Evolutionary conservation across 2,113 vertebrate genomes (phyloP).

Genomic region (Ageneiosus marmoratus): DNA sequence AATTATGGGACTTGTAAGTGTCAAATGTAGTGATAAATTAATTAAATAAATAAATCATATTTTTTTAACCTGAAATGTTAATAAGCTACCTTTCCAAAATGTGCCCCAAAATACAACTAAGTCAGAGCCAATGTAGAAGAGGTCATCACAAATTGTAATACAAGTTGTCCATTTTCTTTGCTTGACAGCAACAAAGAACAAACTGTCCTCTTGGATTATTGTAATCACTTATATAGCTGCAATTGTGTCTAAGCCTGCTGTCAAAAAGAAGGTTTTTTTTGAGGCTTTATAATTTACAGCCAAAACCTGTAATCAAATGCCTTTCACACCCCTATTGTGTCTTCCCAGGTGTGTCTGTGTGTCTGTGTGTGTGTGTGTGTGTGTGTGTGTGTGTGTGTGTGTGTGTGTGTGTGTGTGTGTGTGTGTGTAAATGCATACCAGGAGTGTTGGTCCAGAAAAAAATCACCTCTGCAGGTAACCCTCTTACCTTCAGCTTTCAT

Average conservation of each 20-base stretch:
- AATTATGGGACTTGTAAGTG: no score
- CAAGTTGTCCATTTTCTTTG: neutral
- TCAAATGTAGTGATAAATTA: neutral
- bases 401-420: constrained; percentile 2
- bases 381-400: neutral
- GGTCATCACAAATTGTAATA: constrained; percentile 19
- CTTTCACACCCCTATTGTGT: constrained; percentile 34
- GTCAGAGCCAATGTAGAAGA: neutral
- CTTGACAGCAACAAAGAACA: neutral
- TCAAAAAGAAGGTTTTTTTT: constrained; percentile 17
- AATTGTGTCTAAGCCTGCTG: neutral
- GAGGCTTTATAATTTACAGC: constrained; percentile 26
- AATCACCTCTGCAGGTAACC: constrained; percentile 27
- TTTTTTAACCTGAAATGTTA: neutral
- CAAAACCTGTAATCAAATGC: constrained; percentile 46
- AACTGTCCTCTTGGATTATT: constrained; percentile 12
- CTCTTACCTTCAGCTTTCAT: constrained; percentile 33
- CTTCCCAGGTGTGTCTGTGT: constrained; percentile 34
- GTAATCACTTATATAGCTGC: constrained; percentile 20
- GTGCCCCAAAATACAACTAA: neutral
- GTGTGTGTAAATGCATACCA: constrained; percentile 2
- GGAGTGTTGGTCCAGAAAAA: constrained; percentile 33
- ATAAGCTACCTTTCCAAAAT: neutral
- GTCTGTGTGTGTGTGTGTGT: neutral
- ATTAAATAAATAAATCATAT: neutral